Evolutionary conservation across 2,888 invertebrate species (phyloP), one percentile per base, ranked within the genome.

Genomic region (Julus scanicus): DNA sequence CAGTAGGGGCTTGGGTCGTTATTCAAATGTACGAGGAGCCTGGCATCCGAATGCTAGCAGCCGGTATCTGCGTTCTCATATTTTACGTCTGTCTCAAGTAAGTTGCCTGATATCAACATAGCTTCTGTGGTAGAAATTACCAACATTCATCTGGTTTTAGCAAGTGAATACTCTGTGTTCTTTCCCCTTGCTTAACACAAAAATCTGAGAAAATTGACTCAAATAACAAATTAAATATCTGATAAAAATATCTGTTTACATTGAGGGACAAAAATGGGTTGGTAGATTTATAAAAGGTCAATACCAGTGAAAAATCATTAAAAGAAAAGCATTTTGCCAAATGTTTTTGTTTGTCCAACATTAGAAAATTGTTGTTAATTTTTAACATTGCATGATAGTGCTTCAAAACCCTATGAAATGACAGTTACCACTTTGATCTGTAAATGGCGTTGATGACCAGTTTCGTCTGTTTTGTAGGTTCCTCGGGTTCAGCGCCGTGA

Each of bases 71-170:
- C 85, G 94, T 97, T 88, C 94, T 97, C 90, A 94, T 97, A 89
- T 95, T 96, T 91, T 97, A 97, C 91, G 94, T 97, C 89, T 96
- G 96, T 90, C 94, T 97, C 91, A 95, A 95, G 96, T 96, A 91
- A 93, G 93, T 92, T 11, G 29, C 29, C 29, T 44, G 44, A 29
- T 29, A 1, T 29, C 29, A 29, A 29, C 44, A 44, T 44, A 44
- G 8, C 44, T 44, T 5, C 5, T 0, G 44, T 44, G 29, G 29
- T 29, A 80, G 20, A 1, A 20, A 11, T 20, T 80, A 20, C 2
- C 29, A 80, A 80, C 29, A 20, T 80, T 80, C 71, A 88, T 71
- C 40, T n/a, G 37, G 11, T 20, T 71, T 57, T 44, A 8, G 44
- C 5, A 44, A 44, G 8, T 44, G 44, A 44, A 44, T 44, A 8